A percentile compares a stretch with the other conserved stretches of the same genome.
Evolutionary conservation across 2,888 invertebrate genomes (phyloP).

Genomic region (Bellardia pandia): DNA sequence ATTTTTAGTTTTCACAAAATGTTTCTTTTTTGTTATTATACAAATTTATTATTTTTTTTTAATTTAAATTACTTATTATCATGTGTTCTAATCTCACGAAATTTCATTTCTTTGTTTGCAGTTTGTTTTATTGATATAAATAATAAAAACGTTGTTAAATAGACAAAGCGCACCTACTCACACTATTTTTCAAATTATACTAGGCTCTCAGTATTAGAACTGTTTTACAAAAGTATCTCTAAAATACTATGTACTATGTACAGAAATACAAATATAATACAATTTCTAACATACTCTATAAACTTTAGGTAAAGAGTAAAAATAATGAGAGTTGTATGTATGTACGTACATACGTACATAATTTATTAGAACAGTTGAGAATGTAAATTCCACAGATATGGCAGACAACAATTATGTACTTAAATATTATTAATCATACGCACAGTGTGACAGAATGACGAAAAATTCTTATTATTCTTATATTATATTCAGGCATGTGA

Average conservation of each 20-base stretch:
- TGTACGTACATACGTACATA: background rate
- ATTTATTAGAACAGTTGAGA: background rate
- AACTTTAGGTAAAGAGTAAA: background rate
- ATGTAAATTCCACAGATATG: constrained; percentile 10
- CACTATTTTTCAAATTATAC: constrained; percentile 66
- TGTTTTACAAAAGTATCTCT: constrained; percentile 13
- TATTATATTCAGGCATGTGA: too few relatives aligned
- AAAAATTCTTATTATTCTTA: background rate
- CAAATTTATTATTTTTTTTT: background rate
- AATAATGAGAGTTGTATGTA: background rate
- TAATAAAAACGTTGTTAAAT: background rate
- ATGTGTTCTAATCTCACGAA: background rate
- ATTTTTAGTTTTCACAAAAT: too few relatives aligned
- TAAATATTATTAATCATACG: constrained; percentile 11
- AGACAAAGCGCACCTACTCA: constrained; percentile 63
- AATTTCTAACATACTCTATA: background rate
- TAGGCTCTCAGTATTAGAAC: constrained; percentile 64
- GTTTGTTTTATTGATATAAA: background rate
- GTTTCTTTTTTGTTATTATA: background rate
- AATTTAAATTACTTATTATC: background rate
- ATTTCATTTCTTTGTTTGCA: background rate
- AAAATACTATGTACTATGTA: background rate
- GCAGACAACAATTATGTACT: background rate
- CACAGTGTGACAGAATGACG: background rate
- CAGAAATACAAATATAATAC: background rate